These are phyloP conservation scores for Spheniscus humboldti DNA, from an alignment of 2,797 vertebrate genomes.

Conservation along the genomic window DNA sequence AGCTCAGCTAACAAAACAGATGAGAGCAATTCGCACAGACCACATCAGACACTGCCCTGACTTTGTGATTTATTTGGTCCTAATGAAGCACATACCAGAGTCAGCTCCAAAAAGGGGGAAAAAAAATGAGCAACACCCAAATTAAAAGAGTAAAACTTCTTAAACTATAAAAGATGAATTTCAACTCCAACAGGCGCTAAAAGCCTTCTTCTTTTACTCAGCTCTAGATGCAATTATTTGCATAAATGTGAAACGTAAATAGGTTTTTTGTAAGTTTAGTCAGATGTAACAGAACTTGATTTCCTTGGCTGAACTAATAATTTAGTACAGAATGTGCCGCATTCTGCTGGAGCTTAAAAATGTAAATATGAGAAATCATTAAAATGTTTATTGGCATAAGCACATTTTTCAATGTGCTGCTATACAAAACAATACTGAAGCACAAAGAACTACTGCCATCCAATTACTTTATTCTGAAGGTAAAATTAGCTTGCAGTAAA, in stretches of 20 bases:
- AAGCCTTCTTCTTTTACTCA: background rate
- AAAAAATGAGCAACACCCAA: background rate
- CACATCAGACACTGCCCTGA: background rate
- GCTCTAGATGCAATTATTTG: background rate
- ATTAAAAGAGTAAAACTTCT: background rate
- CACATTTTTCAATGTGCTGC: background rate
- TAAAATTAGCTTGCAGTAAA: background rate
- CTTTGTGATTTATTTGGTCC: too few relatives aligned
- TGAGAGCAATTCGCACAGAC: fast-evolving
- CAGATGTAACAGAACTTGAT: background rate
- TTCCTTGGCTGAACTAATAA: background rate
- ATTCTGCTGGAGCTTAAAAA: background rate
- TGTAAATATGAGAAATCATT: background rate
- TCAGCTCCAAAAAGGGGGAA: background rate
- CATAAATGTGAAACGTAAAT: background rate
- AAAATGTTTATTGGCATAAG: background rate
- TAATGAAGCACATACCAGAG: fast-evolving
- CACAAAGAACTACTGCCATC: background rate
- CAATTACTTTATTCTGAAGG: background rate
- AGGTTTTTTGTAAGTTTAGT: background rate
- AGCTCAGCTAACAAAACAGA: background rate
- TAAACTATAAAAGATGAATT: background rate
- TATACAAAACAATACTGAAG: background rate
- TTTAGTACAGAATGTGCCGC: background rate
- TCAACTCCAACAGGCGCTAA: background rate